Conservation (phyloP, 2,113 vertebrate species). For the Ginglymostoma cirratum region DNA sequence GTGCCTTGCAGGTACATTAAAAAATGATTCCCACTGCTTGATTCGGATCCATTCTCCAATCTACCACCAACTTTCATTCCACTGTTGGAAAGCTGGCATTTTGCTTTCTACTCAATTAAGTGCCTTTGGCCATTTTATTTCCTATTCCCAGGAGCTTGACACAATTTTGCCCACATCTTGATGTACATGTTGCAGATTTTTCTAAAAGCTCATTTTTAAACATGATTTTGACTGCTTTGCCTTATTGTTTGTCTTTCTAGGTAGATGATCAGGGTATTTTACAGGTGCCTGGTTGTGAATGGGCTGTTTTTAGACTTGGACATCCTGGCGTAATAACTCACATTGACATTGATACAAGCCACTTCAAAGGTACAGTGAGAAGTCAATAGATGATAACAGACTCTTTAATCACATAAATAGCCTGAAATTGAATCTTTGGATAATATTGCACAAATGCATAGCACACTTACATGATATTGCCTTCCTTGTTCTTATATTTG, state of each 20-base stretch:
- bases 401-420: background rate
- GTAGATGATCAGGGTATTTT: conserved; percentile 55
- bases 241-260: conserved; percentile 46
- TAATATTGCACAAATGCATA: background rate
- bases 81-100: background rate
- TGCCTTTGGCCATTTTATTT: too few species aligned
- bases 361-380: conserved; percentile 69
- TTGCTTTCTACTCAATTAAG: background rate
- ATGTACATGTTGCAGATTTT: background rate
- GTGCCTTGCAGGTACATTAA: background rate
- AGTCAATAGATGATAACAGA: background rate
- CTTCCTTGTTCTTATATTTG: background rate
- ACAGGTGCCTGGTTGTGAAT: conserved; percentile 62
- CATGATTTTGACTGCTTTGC: background rate
- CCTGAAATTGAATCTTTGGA: background rate
- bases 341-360: conserved; percentile 68
- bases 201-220: background rate
- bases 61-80: background rate
- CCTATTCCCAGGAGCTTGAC: background rate
- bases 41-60: background rate
- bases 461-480: background rate
- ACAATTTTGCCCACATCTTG: background rate
- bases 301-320: conserved; percentile 69
- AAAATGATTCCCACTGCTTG: background rate
- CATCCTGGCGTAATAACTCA: conserved; percentile 60